Conservation (phyloP, 2,113 vertebrate genomes). For the Noturus placidus region DNA sequence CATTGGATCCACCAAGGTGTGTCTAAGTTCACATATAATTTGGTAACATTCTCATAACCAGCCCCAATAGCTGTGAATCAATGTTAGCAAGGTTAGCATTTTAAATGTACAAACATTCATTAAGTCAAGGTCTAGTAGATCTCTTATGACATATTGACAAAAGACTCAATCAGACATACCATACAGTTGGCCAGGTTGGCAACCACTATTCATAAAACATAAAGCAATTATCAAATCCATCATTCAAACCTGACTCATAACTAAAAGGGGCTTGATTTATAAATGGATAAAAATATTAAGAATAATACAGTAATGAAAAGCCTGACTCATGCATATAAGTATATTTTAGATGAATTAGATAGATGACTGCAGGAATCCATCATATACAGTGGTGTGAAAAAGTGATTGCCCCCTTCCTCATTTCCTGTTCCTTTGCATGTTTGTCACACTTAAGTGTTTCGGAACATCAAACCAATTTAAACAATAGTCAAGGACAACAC, state of each 20-base stretch:
- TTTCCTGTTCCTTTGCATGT: too few relatives aligned
- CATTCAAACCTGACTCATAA: constrained; percentile 12
- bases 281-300: constrained; percentile 54
- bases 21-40: neutral
- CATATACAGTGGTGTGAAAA: too few relatives aligned
- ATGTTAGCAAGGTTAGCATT: neutral
- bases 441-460: too few relatives aligned
- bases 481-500: too few relatives aligned
- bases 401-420: too few relatives aligned
- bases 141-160: neutral
- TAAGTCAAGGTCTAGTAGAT: constrained; percentile 4
- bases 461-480: too few relatives aligned
- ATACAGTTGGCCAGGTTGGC: constrained; percentile 23
- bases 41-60: neutral
- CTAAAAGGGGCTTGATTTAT: constrained; percentile 42
- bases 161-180: neutral
- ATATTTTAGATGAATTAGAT: constrained; percentile 58
- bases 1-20: too few relatives aligned
- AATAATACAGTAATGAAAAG: constrained; percentile 73
- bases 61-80: neutral
- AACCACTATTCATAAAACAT: constrained; percentile 19
- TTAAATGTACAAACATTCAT: neutral
- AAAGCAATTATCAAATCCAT: constrained; percentile 32
- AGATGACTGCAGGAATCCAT: constrained; percentile 47
- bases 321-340: constrained; percentile 64